A percentile compares a stretch with the other conserved stretches of the same genome.
These are phyloP conservation scores for Eudyptes chrysolophus DNA, from an alignment of 2,113 vertebrate species.

Conservation along the genomic window DNA sequence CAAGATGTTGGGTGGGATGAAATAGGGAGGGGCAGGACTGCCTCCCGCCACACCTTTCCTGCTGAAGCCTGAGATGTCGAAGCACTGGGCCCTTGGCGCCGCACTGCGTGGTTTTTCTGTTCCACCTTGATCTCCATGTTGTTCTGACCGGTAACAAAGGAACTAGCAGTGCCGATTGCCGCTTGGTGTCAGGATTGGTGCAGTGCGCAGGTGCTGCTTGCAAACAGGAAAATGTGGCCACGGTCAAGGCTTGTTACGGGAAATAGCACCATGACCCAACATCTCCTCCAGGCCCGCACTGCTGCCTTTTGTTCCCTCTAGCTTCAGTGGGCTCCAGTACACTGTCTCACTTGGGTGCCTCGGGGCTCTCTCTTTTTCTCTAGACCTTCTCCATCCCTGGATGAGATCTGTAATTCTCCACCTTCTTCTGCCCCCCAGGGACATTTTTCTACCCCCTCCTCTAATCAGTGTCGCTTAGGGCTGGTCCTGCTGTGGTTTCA, in stretches of 20 bases:
- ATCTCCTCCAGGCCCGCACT: not conserved
- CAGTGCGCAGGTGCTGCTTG: not conserved
- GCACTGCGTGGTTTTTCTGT: not conserved
- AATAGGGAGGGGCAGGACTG: not conserved
- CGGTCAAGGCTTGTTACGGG: not conserved
- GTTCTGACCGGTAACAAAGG: not conserved
- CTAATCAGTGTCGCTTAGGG: not conserved
- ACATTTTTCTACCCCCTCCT: not conserved
- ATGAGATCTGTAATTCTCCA: not conserved
- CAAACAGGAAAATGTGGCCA: not conserved
- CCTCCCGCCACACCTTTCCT: not conserved
- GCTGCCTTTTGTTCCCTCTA: not conserved
- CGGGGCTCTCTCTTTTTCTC: not conserved
- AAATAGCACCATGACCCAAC: not conserved
- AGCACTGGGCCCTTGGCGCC: not conserved
- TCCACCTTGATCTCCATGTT: not conserved
- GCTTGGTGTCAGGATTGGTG: not conserved
- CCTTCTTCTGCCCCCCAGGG: not conserved
- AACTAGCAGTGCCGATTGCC: not conserved
- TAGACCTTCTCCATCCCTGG: not conserved
- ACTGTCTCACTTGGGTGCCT: accelerated
- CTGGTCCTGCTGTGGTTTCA: not conserved
- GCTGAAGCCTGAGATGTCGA: not conserved
- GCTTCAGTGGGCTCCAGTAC: not conserved
- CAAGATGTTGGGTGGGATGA: not conserved